Evolutionary conservation across 1,140 invertebrate species (phyloP).

Genomic region (Conus betulinus): DNA sequence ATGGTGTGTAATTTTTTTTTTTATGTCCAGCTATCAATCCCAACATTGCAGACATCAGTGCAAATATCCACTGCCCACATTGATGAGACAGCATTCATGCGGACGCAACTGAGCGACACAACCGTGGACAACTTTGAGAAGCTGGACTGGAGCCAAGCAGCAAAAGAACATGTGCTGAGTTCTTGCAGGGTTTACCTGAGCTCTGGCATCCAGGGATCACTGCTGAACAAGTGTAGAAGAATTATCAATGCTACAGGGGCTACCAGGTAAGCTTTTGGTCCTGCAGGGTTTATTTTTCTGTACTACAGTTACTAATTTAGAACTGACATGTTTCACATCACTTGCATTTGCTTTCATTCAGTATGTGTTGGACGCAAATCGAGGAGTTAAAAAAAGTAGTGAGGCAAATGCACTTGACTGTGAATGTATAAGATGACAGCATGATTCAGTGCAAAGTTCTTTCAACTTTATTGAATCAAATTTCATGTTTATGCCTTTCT

Average conservation of each 20-base stretch:
- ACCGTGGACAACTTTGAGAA: conserved; percentile 17
- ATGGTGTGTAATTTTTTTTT: background rate
- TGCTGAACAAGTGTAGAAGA: conserved; percentile 85
- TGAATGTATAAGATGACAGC: too few relatives aligned
- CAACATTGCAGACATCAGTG: conserved; percentile 61
- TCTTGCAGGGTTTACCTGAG: conserved; percentile 75
- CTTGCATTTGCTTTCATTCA: too few relatives aligned
- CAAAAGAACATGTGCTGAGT: conserved; percentile 55
- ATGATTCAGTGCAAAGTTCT: too few relatives aligned
- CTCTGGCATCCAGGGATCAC: conserved; percentile 80
- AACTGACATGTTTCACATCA: too few relatives aligned
- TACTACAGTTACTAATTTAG: too few relatives aligned
- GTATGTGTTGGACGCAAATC: too few relatives aligned
- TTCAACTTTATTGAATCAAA: too few relatives aligned
- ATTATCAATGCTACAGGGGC: conserved; percentile 88
- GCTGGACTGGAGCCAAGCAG: conserved; percentile 30
- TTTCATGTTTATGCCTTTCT: too few relatives aligned
- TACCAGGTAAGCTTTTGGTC: conserved; percentile 75
- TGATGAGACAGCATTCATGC: conserved; percentile 35
- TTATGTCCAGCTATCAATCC: conserved; percentile 37
- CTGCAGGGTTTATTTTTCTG: too few relatives aligned
- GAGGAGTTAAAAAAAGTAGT: too few relatives aligned
- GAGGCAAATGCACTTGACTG: too few relatives aligned
- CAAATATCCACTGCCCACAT: conserved; percentile 48
- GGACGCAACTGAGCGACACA: conserved; percentile 11